These are phyloP conservation scores for Callyntrura guangdongensis DNA, from an alignment of 2,888 invertebrate genomes.

Conservation along the genomic window DNA sequence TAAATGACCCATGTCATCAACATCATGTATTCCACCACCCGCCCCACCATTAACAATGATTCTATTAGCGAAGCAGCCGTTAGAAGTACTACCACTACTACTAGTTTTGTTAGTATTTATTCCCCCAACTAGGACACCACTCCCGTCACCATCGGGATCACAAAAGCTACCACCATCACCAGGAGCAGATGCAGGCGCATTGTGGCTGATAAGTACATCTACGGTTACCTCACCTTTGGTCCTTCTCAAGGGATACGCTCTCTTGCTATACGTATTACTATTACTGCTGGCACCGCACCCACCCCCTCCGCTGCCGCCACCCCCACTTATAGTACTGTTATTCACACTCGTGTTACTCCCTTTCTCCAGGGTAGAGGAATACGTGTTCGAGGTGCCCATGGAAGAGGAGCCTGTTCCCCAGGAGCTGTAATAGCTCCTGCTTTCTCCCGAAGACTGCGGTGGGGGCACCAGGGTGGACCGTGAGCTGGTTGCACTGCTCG, in stretches of 20 bases:
- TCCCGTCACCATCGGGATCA: not conserved
- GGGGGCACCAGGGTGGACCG: slow-evolving; percentile 81
- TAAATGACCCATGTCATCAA: slow-evolving; percentile 33
- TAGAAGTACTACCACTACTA: slow-evolving; percentile 27
- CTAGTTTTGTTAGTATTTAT: slow-evolving; percentile 36
- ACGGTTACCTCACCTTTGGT: slow-evolving; percentile 77
- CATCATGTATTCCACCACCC: slow-evolving; percentile 28
- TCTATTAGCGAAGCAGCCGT: slow-evolving; percentile 28
- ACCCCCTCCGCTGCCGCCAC: slow-evolving; percentile 17
- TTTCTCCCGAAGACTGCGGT: slow-evolving; percentile 72
- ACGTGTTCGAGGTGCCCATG: slow-evolving; percentile 28
- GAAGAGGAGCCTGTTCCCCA: slow-evolving; percentile 60
- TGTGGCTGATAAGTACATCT: slow-evolving; percentile 60
- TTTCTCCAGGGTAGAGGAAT: slow-evolving; percentile 68
- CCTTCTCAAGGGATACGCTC: slow-evolving; percentile 75
- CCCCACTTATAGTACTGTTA: slow-evolving; percentile 37
- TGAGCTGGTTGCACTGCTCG: slow-evolving; percentile 68
- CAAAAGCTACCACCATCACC: slow-evolving; percentile 37
- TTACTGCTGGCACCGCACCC: slow-evolving; percentile 23
- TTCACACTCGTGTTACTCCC: slow-evolving; percentile 64
- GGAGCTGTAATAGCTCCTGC: slow-evolving; percentile 66
- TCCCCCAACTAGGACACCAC: not conserved
- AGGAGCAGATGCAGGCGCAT: not conserved
- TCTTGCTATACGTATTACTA: slow-evolving; percentile 56
- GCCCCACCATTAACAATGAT: slow-evolving; percentile 22